Evolutionary conservation across 1,140 invertebrate genomes (phyloP), one percentile per base, ranked within the genome.

Genomic region (Lepidurus arcticus): DNA sequence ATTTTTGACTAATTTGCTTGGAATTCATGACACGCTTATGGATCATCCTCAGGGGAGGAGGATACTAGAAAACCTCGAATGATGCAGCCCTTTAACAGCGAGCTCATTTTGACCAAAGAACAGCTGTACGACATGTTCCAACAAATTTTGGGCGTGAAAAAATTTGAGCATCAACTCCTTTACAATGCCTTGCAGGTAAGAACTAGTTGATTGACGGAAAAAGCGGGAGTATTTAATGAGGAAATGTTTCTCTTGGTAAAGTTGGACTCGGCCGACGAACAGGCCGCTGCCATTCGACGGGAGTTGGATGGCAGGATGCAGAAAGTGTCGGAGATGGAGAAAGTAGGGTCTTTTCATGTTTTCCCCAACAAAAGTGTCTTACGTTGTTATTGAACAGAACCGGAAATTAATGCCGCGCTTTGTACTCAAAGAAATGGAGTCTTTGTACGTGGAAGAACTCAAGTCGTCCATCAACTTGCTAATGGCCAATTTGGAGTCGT

Each of bases 81-180:
- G 87, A 92, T 94, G 84, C 92, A 94, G 87, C 93, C 92, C 76
- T 87, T 96, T 73, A 95, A 96, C 84, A 94, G 93, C 47, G 96
- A 98, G 84, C 88, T 94, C 81, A 95, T 97, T 83, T 88, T 97
- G 79, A 94, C 93, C 78, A 98, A 98, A 86, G 96, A 98, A 84
- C 96, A 98, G 86, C 90, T 99, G 0, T 99, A 98, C 87, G 98
- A 99, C 86, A 98, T 99, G 95, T 99, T 99, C 87, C 98, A 99
- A 85, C 97, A 98, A 86, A 98, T 99, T 81, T 87, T 99, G 79
- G 92, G 93, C 73, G 94, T 99, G 11, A 99, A 99, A 88, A 99
- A 99, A 86, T 99, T 99, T 86, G 98, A 99, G 87, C 98, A 99
- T 87, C 97, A 99, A 87, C 91, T 99, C 82, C 90, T 99, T 74